phyloP scores from a whole-genome alignment of 64 coral and sea anemone genomes.

The Dendronephthya gigantea region DNA sequence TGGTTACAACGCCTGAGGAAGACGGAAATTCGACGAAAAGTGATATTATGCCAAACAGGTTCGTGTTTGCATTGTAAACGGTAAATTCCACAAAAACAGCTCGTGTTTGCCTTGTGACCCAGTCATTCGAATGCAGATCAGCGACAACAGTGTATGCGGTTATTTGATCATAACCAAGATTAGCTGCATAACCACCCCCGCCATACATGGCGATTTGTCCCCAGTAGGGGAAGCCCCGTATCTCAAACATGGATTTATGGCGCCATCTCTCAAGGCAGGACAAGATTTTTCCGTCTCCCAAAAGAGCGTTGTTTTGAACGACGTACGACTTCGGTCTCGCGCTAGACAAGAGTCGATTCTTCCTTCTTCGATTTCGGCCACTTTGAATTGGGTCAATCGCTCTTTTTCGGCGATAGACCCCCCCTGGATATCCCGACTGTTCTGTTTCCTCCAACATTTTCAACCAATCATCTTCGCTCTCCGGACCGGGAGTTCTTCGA shows the following conservation, averaged over 20 bases:
- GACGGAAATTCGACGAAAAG: constrained; percentile 78
- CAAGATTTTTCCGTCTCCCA: constrained; percentile 53
- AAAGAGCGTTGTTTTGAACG: constrained; percentile 50
- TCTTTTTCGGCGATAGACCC: constrained; percentile 25
- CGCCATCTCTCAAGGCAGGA: constrained; percentile 73
- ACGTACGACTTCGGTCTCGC: constrained; percentile 47
- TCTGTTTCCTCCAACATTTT: not conserved
- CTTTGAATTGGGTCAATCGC: constrained; percentile 76
- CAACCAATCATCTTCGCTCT: not conserved
- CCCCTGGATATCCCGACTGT: not conserved
- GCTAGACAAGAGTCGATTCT: constrained; percentile 14
- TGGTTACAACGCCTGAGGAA: constrained; percentile 54
- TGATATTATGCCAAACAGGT: constrained; percentile 72
- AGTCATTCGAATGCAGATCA: constrained; percentile 75
- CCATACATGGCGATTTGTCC: constrained; percentile 45
- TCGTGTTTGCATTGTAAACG: not conserved
- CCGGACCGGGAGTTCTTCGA: not conserved
- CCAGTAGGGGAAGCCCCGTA: constrained; percentile 76
- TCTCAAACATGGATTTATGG: constrained; percentile 35
- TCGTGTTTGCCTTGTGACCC: constrained; percentile 54
- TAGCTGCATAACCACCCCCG: constrained; percentile 77
- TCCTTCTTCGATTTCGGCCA: constrained; percentile 54
- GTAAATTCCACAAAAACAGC: not conserved
- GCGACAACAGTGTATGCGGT: constrained; percentile 69
- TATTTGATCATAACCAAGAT: constrained; percentile 61